phyloP scores from a whole-genome alignment of 2,797 vertebrate genomes.

The Malacoctenus gilli region DNA sequence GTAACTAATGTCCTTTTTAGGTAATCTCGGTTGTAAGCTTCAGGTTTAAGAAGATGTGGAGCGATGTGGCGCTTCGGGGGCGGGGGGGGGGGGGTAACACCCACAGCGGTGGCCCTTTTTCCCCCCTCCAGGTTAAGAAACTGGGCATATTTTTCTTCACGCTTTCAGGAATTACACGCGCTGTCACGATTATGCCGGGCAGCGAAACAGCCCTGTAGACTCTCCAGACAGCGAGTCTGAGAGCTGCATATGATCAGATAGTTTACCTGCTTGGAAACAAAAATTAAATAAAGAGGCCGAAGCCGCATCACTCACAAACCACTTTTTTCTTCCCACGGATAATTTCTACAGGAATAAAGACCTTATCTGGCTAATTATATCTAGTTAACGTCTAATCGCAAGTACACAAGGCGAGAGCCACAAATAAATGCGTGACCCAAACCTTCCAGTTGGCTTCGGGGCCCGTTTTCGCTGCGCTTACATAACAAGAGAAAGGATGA shows the following conservation, averaged over 20 bases:
- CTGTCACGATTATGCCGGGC: slow-evolving; percentile 1
- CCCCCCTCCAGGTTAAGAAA: slow-evolving; percentile 18
- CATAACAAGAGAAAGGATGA: slow-evolving; percentile 5
- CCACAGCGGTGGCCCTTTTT: background rate
- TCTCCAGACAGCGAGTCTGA: slow-evolving; percentile 32
- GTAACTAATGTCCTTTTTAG: slow-evolving; percentile 11
- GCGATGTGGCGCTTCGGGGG: no score
- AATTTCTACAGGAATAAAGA: slow-evolving; percentile 2
- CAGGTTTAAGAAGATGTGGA: background rate
- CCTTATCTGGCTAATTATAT: background rate
- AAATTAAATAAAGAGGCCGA: slow-evolving; percentile 28
- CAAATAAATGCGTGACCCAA: slow-evolving; percentile 5
- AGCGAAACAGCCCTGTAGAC: slow-evolving; percentile 31
- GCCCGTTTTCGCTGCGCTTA: background rate
- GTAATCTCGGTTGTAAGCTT: slow-evolving; percentile 12
- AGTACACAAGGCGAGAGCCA: background rate
- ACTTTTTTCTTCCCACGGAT: slow-evolving; percentile 1
- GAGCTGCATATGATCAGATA: slow-evolving; percentile 45
- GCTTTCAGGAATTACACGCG: slow-evolving; percentile 27
- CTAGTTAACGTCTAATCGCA: background rate
- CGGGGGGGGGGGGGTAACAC: slow-evolving; percentile 8
- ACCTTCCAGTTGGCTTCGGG: background rate
- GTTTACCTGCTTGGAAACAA: slow-evolving; percentile 49
- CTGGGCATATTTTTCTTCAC: slow-evolving; percentile 22
- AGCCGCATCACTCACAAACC: slow-evolving; percentile 18